A percentile compares a stretch with the other conserved stretches of the same genome.
phyloP scores from a whole-genome alignment of 2,888 invertebrate species.

The Apamea crenata region DNA sequence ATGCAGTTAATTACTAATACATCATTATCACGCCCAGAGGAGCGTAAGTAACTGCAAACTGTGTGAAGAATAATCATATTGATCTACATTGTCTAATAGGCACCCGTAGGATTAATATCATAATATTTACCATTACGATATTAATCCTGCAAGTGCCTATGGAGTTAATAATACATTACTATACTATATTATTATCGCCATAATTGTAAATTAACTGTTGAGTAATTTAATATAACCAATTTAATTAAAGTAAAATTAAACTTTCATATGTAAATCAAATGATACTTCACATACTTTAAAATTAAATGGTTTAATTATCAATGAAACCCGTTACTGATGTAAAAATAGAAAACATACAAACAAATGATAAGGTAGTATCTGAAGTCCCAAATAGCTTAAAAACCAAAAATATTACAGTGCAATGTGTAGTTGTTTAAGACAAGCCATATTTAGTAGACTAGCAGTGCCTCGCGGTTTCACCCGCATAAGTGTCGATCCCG shows the following conservation, averaged over 20 bases:
- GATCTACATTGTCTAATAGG: conserved; percentile 12
- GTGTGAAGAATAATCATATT: conserved; percentile 12
- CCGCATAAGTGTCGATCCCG: too few species aligned
- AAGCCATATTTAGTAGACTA: too few species aligned
- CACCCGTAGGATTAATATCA: conserved; percentile 8
- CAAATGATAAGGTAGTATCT: neutral
- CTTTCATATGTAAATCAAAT: neutral
- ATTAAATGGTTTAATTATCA: neutral
- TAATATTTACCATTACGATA: neutral
- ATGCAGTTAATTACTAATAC: conserved; percentile 10
- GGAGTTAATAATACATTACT: neutral
- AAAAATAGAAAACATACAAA: neutral
- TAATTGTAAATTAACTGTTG: neutral
- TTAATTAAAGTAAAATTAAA: neutral
- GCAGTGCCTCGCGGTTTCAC: too few species aligned
- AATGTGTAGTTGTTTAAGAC: neutral
- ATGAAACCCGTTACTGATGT: neutral
- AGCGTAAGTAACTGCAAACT: conserved; percentile 3
- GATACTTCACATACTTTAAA: neutral
- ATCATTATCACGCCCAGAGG: conserved; percentile 15
- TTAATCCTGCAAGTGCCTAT: neutral
- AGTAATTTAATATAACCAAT: neutral
- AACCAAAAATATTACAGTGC: neutral
- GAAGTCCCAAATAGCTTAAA: neutral
- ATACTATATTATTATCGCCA: neutral